Base-by-base conservation (phyloP, 1,140 invertebrate genomes). In the Metopolophium dirhodum region DNA sequence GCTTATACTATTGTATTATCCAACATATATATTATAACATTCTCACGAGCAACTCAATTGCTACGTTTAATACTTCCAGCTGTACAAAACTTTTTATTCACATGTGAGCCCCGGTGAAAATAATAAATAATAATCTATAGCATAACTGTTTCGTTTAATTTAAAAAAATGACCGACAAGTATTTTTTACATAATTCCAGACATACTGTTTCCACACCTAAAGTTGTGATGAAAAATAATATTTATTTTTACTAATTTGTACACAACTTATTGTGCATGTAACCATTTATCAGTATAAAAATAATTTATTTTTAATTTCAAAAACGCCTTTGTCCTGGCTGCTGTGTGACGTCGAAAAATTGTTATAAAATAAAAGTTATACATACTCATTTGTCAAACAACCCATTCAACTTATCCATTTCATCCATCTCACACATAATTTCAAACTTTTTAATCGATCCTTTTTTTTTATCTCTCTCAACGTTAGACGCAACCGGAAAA, bases 151-250 rank as follows among this genome's bases (percentile, higher is more conserved):
- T 87, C 30, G 26, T 83, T 83, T 83, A 83, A 45, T 85, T 85
- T 41, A 2, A 30, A 87, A 87, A 49, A 87, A 87, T 87, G 45
- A 87, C 30, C n/a, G 86, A 30, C 45, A 47, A 7, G 45, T 20
- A 18, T 49, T 87, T 47, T 87, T 49, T 49, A 49, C n/a, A n/a
- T 35, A 22, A 51, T n/a, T 77, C 11, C 30, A 49, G 51, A 51
- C 87, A 47, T 88, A 54, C 49, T 23, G 0, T 23, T 26, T 35
- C 14, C n/a, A 35, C n/a, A 11, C 41, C 18, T 49, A 88, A 54
- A 88, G 87, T 88, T 88, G 20, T 88, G n/a, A 88, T 54, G 49
- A 88, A 88, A 88, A 35, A 49, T 54, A 88, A 51, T 87, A 87
- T 49, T 87, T 35, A 47, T 88, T 86, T 86, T 47, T 88, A 88